Percentiles rank a stretch among this genome's conserved stretches.
These are phyloP conservation scores for Protomyctophum bolini DNA, from an alignment of 2,113 vertebrate species.

Conservation along the genomic window DNA sequence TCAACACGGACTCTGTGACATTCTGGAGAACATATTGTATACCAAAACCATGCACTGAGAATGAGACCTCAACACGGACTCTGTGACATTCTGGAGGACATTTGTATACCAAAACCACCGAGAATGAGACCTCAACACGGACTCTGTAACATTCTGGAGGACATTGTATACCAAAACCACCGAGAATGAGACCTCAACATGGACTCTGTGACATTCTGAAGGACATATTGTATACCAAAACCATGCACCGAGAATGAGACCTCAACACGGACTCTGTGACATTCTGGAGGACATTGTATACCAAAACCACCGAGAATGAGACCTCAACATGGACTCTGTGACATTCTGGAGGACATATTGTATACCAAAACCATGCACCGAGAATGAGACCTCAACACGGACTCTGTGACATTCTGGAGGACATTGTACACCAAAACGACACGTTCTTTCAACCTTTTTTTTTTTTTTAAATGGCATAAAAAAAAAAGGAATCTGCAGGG, in stretches of 20 bases:
- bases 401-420: constrained; percentile 5
- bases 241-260: background rate
- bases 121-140: background rate
- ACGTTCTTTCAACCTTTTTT: too few relatives aligned
- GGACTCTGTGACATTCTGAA: constrained; percentile 10
- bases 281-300: constrained; percentile 9
- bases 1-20: constrained; percentile 4
- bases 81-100: constrained; percentile 13
- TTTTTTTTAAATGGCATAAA: background rate
- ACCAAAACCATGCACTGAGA: too few relatives aligned
- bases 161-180: constrained; percentile 11
- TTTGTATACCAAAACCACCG: constrained; percentile 8
- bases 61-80: background rate
- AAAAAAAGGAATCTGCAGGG: background rate
- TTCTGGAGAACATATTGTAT: constrained; percentile 4
- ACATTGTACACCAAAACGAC: background rate
- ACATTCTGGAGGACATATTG: constrained; percentile 15
- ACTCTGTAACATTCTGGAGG: constrained; percentile 5
- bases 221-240: background rate
- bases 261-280: background rate
- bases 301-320: background rate
- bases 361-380: background rate
- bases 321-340: background rate
- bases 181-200: background rate
- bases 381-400: background rate